Base-by-base conservation (phyloP, 2,888 invertebrate genomes). In the Dasysyrphus tricinctus region DNA sequence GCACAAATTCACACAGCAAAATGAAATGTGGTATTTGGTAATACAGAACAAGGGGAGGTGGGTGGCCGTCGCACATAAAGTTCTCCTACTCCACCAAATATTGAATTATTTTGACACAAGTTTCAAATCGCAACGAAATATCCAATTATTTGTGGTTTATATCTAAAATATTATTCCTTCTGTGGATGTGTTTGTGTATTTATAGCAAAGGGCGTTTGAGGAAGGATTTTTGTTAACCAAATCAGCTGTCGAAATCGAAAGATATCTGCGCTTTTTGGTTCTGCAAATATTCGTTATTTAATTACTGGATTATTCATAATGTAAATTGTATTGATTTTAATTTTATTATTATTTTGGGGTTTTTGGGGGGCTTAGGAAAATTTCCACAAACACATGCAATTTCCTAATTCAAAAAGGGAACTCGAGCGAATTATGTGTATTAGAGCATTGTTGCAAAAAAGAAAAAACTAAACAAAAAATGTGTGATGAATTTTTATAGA, bases 71-170 rank as follows among this genome's bases (percentile, higher is more conserved):
- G 24, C 9, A 39, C 44, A 56, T 54, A 72, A 56, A 12, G 70
- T 24, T 39, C 59, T 11, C 37, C 37, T 42, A 69, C 19, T 49
- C 56, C 39, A 42, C 72, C 16, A 54, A 24, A 63, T 67, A 79
- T 77, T 76, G 75, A 75, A 67, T 75, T 80, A 69, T 80, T 85
- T 73, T 67, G 76, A 74, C 85, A 77, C 73, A 76, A 51, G 54
- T 39, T 85, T 42, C 69, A 24, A 24, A 51, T 39, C 42, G 77
- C 61, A 78, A 49, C 54, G n/a, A 59, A 74, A 83, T 80, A 77
- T 85, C 61, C 65, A 85, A 85, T 85, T 85, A 81, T 85, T 80
- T 85, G 81, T 49, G 85, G 81, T 72, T 63, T 44, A 67, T 44
- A 37, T 67, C 47, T 65, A 65, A n/a, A 65, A 73, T 54, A 47